A percentile compares a stretch with the other conserved stretches of the same genome.
Evolutionary conservation across 92 coral and sea anemone genomes (phyloP).

Genomic region (Isaurus tuberculatus): DNA sequence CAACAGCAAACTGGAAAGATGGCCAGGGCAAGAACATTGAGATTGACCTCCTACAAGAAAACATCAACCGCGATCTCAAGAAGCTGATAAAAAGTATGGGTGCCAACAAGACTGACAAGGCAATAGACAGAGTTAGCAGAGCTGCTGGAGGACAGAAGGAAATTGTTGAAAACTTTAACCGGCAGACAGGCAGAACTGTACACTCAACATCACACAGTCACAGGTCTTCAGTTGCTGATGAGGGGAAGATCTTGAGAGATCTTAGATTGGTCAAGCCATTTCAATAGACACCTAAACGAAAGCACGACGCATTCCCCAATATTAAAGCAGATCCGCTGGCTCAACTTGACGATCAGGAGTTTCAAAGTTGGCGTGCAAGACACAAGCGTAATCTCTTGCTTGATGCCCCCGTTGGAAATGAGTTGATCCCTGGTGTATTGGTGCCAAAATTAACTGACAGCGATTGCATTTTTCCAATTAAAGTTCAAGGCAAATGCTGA

Average conservation of each 20-base stretch:
- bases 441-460: conserved; percentile 7
- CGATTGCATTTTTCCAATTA: conserved; percentile 7
- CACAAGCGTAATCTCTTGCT: conserved; percentile 64
- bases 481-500: conserved; percentile 2
- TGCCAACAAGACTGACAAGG: conserved; percentile 72
- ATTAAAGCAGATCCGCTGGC: conserved; percentile 60
- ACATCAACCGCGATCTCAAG: conserved; percentile 68
- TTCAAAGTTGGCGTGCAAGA: conserved; percentile 60
- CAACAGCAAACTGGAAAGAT: conserved; percentile 78
- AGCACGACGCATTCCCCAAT: conserved; percentile 64
- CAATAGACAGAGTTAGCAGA: conserved; percentile 64
- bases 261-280: conserved; percentile 59
- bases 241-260: conserved; percentile 53
- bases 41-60: conserved; percentile 64
- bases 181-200: conserved; percentile 35
- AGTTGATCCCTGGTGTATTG: conserved; percentile 32
- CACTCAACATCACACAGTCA: conserved; percentile 60
- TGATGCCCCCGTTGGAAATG: conserved; percentile 63
- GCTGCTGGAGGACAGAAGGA: conserved; percentile 59
- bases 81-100: conserved; percentile 66
- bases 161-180: conserved; percentile 44
- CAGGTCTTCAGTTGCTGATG: conserved; percentile 58
- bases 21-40: conserved; percentile 66
- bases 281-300: conserved; percentile 38
- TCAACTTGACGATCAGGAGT: conserved; percentile 53